A percentile compares a stretch with the other conserved stretches of the same genome.
These are phyloP conservation scores for Biston stratarius DNA, from an alignment of 2,888 invertebrate genomes.

Conservation along the genomic window DNA sequence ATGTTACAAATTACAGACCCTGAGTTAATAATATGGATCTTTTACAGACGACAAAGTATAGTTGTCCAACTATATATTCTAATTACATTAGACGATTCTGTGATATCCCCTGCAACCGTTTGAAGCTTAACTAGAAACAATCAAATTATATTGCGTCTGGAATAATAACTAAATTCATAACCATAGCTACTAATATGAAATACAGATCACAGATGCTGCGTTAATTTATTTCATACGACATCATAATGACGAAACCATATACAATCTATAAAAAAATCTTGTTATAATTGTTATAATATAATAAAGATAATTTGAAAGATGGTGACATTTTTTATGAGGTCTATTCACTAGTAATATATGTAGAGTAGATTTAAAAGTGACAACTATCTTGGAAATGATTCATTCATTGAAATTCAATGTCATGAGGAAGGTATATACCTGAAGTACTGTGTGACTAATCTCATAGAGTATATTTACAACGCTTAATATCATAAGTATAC, in stretches of 20 bases:
- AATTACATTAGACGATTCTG: neutral
- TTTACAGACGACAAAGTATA: neutral
- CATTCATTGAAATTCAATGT: constrained; percentile 56
- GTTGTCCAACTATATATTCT: no score
- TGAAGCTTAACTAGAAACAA: constrained; percentile 2
- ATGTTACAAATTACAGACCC: neutral
- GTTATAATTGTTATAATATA: constrained; percentile 13
- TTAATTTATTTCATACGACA: constrained; percentile 12
- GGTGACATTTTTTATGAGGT: constrained; percentile 13
- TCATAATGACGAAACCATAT: constrained; percentile 23
- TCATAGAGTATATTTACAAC: constrained; percentile 13
- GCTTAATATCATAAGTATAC: neutral
- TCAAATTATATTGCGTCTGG: constrained; percentile 9
- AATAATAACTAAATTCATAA: constrained; percentile 9
- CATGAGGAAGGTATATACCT: constrained; percentile 40
- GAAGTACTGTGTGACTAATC: constrained; percentile 50
- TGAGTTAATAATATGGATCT: neutral
- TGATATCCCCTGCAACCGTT: neutral
- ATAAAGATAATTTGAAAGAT: constrained; percentile 8
- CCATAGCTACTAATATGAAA: constrained; percentile 12
- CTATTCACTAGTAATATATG: constrained; percentile 17
- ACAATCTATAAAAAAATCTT: constrained; percentile 21
- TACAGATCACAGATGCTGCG: constrained; percentile 16
- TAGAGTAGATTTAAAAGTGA: constrained; percentile 27
- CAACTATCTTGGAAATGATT: constrained; percentile 51